A percentile compares a stretch with the other conserved stretches of the same genome.
Evolutionary conservation across 2,888 invertebrate genomes (phyloP).

Genomic region (Amorpha juglandis): DNA sequence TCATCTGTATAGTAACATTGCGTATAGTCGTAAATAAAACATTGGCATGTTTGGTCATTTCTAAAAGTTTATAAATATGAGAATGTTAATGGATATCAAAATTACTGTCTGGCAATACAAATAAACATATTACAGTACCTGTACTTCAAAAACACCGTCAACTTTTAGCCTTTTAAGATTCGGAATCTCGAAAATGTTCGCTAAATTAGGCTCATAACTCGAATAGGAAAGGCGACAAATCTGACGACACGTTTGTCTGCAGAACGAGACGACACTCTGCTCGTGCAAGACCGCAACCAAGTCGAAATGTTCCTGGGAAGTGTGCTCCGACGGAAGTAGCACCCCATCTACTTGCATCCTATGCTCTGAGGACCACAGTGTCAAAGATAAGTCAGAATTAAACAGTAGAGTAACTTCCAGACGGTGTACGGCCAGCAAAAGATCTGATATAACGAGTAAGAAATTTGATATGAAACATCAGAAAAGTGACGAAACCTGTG

Average conservation of each 20-base stretch:
- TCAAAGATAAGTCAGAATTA: slow-evolving; percentile 55
- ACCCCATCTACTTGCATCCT: slow-evolving; percentile 72
- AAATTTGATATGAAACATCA: slow-evolving; percentile 43
- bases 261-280: slow-evolving; percentile 67
- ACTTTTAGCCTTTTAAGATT: too few relatives aligned
- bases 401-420: slow-evolving; percentile 41
- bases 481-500: slow-evolving; percentile 50
- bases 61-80: too few relatives aligned
- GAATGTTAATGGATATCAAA: too few relatives aligned
- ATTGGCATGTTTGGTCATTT: too few relatives aligned
- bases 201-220: neutral
- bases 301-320: slow-evolving; percentile 54
- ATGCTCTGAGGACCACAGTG: slow-evolving; percentile 59
- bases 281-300: slow-evolving; percentile 57
- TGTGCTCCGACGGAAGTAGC: slow-evolving; percentile 58
- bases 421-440: slow-evolving; percentile 47
- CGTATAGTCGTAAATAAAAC: too few relatives aligned
- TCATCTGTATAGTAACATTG: too few relatives aligned
- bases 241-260: slow-evolving; percentile 55
- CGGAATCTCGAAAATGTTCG: too few relatives aligned
- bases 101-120: too few relatives aligned
- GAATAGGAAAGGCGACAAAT: neutral
- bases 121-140: too few relatives aligned
- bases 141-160: too few relatives aligned
- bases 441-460: slow-evolving; percentile 57